Conservation (phyloP, 2,888 invertebrate genomes). For the Rugalucina vietnamica region DNA sequence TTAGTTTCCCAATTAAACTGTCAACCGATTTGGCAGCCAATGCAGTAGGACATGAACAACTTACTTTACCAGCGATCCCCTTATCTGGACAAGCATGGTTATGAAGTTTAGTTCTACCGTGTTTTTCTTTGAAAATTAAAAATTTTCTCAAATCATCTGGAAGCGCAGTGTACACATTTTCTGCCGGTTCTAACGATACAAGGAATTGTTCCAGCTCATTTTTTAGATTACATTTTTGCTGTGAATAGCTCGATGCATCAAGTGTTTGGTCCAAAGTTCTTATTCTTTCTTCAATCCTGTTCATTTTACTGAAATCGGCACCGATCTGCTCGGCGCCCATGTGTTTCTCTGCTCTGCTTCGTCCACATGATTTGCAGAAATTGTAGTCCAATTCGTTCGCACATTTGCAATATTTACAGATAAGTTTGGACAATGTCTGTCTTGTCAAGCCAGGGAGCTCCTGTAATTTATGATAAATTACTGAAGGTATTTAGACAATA, state of each 20-base stretch:
- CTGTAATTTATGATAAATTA: no score
- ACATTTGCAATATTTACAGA: not conserved
- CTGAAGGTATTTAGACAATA: no score
- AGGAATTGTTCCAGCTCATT: not conserved
- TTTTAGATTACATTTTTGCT: not conserved
- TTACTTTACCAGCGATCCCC: not conserved
- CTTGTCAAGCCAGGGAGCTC: not conserved
- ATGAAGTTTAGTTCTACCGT: not conserved
- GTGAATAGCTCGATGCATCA: not conserved
- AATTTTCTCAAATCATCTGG: not conserved
- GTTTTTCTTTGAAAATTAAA: not conserved
- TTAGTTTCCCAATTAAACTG: conserved; percentile 12
- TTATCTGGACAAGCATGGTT: not conserved
- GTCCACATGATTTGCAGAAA: not conserved
- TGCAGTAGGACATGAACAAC: not conserved
- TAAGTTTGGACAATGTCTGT: not conserved
- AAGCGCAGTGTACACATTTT: not conserved
- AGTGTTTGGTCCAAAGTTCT: not conserved
- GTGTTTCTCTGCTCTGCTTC: not conserved
- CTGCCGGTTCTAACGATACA: not conserved
- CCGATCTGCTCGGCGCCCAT: not conserved
- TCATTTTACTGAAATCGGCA: not conserved
- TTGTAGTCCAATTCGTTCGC: not conserved
- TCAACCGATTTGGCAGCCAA: conserved; percentile 7
- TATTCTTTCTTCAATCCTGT: not conserved